Base-by-base conservation (phyloP, 2,113 vertebrate genomes). In the Spea multiplicata region DNA sequence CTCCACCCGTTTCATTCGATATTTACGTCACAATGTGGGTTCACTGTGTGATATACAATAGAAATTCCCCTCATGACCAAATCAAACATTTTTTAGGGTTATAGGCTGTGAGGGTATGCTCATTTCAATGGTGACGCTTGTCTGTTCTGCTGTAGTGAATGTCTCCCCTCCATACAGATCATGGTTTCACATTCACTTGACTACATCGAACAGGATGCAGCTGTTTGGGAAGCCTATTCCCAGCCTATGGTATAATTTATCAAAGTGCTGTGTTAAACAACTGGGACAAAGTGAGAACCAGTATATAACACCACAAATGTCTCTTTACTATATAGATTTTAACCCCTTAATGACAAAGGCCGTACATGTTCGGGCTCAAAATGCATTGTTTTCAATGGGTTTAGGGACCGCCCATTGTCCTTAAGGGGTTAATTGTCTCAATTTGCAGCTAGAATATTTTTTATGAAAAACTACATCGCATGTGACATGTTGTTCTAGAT, bases 131-230 rank as follows among this genome's bases (percentile, higher is more conserved):
- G 62, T 6, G 47, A 66, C 48, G 16, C 17, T 46, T 45, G 6
- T 14, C 16, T 72, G 7, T 5, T 12, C 44, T 47, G 49, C 48
- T 71, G 49, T 74, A 9, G 5, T 52, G 70, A 66, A 73, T 53
- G 4, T 57, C 61, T 55, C 76, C 66, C 16, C 49, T 73, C 62
- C 50, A 52, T 73, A 79, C 70, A 79, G 70, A 67, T 49, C 61
- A 80, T 80, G 62, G 49, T 73, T 61, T 74, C 64, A 67, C 50
- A 74, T 50, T 74, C 71, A 49, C 53, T 74, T 68, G 64, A 50
- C 73, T 59, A 61, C 45, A 61, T 61, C 71, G 66, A 74, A 74
- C 78, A 74, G 78, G 78, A 80, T 80, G 78, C 78, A 80, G 78
- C 71, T 74, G 78, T 74, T 80, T 74, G 78, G 64, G 46, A 74